These are phyloP conservation scores for Gallinago paraguaiae DNA, from an alignment of 2,113 vertebrate genomes.

Conservation along the genomic window DNA sequence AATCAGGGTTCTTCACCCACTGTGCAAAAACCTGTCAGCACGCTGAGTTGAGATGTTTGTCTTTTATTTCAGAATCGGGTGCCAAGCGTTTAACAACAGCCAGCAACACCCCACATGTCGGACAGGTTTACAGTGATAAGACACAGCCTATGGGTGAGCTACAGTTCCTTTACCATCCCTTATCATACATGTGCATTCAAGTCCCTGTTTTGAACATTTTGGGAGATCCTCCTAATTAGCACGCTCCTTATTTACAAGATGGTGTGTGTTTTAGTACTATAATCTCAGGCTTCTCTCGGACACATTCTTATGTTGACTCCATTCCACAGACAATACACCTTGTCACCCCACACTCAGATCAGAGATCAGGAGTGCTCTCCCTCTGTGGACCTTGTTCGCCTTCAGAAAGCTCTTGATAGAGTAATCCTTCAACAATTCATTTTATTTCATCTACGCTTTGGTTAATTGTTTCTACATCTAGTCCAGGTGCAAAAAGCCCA, in stretches of 20 bases:
- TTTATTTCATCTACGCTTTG: not conserved
- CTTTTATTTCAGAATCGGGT: not conserved
- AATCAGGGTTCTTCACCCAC: not conserved
- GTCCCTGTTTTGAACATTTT: too few relatives aligned
- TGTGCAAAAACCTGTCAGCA: not conserved
- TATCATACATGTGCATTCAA: not conserved
- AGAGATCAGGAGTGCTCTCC: not conserved
- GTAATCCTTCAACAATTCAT: not conserved
- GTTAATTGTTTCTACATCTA: not conserved
- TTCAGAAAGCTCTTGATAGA: not conserved
- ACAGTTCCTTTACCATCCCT: not conserved
- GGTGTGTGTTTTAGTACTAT: not conserved
- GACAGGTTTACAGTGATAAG: not conserved
- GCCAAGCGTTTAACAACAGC: not conserved
- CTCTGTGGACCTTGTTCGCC: not conserved
- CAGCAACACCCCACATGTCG: not conserved
- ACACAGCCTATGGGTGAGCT: not conserved
- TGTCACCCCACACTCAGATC: not conserved
- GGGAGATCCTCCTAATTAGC: not conserved
- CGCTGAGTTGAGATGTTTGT: not conserved
- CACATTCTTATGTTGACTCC: not conserved
- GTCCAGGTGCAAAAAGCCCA: not conserved
- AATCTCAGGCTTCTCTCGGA: not conserved
- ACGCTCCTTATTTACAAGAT: not conserved
- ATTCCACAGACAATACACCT: not conserved